Evolutionary conservation across 2,113 vertebrate species (phyloP).

Genomic region (Lepisosteus osseus): DNA sequence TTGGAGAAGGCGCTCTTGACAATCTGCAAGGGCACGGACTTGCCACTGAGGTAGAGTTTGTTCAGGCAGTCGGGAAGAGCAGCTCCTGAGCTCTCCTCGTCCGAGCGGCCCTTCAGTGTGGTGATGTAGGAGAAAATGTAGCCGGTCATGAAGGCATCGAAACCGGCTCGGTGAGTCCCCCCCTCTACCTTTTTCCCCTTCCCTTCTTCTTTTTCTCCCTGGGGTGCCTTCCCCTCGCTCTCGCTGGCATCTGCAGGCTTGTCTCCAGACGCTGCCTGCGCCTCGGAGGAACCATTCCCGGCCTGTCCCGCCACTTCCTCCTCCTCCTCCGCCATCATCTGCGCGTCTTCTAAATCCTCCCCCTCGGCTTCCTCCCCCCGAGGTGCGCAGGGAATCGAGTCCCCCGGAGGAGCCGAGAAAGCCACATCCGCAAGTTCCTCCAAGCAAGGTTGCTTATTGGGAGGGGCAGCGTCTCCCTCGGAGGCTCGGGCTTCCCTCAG

Average conservation of each 20-base stretch:
- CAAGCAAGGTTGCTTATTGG: conserved; percentile 46
- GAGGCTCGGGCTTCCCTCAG: background rate
- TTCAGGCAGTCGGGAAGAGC: conserved; percentile 79
- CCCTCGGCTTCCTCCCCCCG: conserved; percentile 23
- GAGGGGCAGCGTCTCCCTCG: conserved; percentile 32
- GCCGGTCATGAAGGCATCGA: conserved; percentile 96
- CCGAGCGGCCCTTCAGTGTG: conserved; percentile 48
- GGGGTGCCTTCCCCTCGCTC: background rate
- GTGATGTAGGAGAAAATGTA: conserved; percentile 83
- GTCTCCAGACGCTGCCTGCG: background rate
- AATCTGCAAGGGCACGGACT: conserved; percentile 82
- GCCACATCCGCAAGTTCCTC: conserved; percentile 1
- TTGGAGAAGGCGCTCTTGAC: conserved; percentile 90
- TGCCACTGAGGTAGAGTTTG: conserved; percentile 96
- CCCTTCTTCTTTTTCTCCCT: background rate
- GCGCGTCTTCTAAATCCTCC: conserved; percentile 29
- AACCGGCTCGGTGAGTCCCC: conserved; percentile 85
- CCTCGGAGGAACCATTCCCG: background rate
- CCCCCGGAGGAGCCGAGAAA: background rate
- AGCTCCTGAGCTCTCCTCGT: conserved; percentile 5
- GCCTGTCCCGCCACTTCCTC: conserved; percentile 32
- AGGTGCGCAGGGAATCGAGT: background rate
- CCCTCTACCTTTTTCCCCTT: conserved; percentile 44
- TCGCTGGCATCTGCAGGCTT: background rate
- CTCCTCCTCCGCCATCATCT: conserved; percentile 23